Base-by-base conservation (phyloP, 2,888 invertebrate species). In the Pogonocherus hispidulus region DNA sequence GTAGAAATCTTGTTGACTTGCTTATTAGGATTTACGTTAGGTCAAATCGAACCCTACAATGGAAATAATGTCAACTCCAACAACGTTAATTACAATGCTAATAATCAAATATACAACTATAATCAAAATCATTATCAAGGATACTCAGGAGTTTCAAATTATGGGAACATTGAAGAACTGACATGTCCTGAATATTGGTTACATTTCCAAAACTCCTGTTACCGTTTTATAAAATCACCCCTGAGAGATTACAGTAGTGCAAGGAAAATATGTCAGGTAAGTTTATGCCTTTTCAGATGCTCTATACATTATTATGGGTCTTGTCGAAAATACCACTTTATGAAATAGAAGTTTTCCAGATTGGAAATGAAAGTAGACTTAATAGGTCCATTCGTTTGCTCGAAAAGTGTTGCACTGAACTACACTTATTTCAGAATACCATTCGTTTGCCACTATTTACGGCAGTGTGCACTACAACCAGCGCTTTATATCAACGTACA, bases 221-320 rank as follows among this genome's bases (percentile, higher is more conserved):
- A 96, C 83, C 91, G 94, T 57, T 98, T 97, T 81, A 94, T 95
- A 2, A 93, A 94, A 80, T 96, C 95, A 3, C 97, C 97, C 0
- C 89, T 91, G 77, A 92, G 92, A 64, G 91, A 91, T 46, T 91
- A 93, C 80, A 91, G 91, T 77, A 96, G 96, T 78, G 96, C 97
- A 0, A 90, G 92, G 76, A 90, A 90, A 79, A 93, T 94, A 76
- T 97, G 97, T 82, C 91, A 89, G 83, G 86, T 85, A 79, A 77
- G 78, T 73, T 23, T 2, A 5, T 32, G 9, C n/a, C n/a, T n/a
- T n/a, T n/a, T n/a, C n/a, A n/a, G n/a, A n/a, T n/a, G n/a, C n/a
- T n/a, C n/a, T n/a, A n/a, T n/a, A n/a, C n/a, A n/a, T n/a, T n/a
- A n/a, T n/a, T n/a, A n/a, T n/a, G n/a, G n/a, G n/a, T n/a, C n/a